A percentile compares a stretch with the other conserved stretches of the same genome.
These are phyloP conservation scores for Miniopterus natalensis DNA, from an alignment of 2,113 vertebrate genomes.

Conservation along the genomic window DNA sequence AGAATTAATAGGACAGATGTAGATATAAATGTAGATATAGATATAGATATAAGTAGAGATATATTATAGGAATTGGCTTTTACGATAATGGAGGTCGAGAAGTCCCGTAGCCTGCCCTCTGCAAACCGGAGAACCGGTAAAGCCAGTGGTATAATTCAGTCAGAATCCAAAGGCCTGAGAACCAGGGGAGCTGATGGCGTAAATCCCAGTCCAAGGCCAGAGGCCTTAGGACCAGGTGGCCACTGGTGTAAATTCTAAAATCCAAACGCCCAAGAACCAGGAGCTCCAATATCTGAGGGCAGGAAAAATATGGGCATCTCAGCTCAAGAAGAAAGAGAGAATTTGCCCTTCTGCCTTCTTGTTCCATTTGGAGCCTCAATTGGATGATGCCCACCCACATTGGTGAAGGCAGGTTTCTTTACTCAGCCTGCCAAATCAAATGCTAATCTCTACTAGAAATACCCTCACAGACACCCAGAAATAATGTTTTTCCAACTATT, in stretches of 20 bases:
- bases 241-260: neutral
- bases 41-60: neutral
- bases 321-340: neutral
- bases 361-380: neutral
- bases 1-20: neutral
- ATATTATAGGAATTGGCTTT: neutral
- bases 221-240: neutral
- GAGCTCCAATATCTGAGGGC: neutral
- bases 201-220: neutral
- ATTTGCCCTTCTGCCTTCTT: neutral
- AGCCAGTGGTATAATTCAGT: neutral
- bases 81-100: neutral
- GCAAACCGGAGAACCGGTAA: neutral
- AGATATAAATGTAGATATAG: neutral
- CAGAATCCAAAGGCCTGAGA: neutral
- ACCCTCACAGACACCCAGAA: neutral
- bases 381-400: neutral
- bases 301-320: neutral
- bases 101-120: neutral
- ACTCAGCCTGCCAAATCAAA: neutral
- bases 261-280: neutral
- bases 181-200: neutral
- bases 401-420: neutral
- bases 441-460: neutral
- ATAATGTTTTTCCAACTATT: neutral